These are phyloP conservation scores for Syrrhaptes paradoxus DNA, from an alignment of 2,113 vertebrate genomes.

Conservation along the genomic window DNA sequence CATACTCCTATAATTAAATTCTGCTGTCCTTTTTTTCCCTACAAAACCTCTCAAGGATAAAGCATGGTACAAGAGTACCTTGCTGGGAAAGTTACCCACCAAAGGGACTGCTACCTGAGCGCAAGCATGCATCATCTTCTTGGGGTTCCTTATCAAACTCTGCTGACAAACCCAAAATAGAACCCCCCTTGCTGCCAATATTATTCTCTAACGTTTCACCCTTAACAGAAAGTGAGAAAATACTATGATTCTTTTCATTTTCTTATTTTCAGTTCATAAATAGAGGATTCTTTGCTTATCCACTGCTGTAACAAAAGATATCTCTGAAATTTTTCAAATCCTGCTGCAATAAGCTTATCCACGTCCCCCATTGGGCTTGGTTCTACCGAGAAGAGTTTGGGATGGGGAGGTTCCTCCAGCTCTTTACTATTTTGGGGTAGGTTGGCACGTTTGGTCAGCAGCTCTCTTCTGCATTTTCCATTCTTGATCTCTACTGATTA, in stretches of 20 bases:
- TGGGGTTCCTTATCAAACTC: background rate
- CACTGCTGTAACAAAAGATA: background rate
- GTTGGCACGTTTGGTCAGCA: background rate
- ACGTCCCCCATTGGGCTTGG: background rate
- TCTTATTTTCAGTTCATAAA: background rate
- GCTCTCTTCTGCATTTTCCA: background rate
- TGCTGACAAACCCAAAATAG: background rate
- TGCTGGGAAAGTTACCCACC: background rate
- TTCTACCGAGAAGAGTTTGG: background rate
- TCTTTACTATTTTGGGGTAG: background rate
- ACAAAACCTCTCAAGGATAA: background rate
- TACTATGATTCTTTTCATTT: background rate
- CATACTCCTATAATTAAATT: background rate
- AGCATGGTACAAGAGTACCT: background rate
- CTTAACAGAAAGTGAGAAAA: background rate
- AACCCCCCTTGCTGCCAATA: accelerated
- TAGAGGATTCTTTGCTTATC: background rate
- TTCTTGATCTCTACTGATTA: background rate
- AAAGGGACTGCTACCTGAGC: background rate
- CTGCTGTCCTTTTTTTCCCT: background rate
- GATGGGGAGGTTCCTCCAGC: background rate
- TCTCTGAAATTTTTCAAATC: background rate
- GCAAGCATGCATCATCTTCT: background rate
- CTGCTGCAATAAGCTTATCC: background rate
- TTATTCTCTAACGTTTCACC: background rate